Evolutionary conservation across 2,113 vertebrate genomes (phyloP), one percentile per base, ranked within the genome.

Genomic region (Pseudorectes ferrugineus): DNA sequence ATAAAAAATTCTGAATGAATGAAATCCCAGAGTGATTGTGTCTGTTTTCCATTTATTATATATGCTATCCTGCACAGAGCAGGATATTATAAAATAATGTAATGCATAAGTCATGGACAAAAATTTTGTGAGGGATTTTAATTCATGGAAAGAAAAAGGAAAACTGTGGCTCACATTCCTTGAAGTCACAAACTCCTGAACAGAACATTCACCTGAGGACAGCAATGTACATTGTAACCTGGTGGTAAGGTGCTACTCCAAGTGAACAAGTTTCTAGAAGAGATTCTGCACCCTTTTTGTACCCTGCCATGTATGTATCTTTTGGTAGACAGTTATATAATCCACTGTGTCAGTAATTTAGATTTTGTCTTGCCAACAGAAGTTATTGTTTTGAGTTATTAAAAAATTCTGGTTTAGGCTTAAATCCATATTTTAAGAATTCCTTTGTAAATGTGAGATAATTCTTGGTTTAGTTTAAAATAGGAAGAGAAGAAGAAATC

Each of bases 31-130:
- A 84, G 16, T n/a, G 33, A 65, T 65, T 1, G 1, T 83, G 83
- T 85, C 88, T 94, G 80, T 71, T 94, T 91, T 80, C 71, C 51
- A 52, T 88, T 94, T 85, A 46, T 61, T 92, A 22, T 46, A 33
- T 35, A 28, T 33, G 14, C 40, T 82, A 9, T 48, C 13, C 42
- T 75, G 58, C 49, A 77, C 28, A 78, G 33, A 70, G 24, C 59
- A 85, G 62, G 90, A 58, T 92, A 80, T 52, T 93, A 54, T 83
- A 89, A 75, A 92, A 84, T 70, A 87, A 75, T 63, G 45, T 83
- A 81, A 84, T 51, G 14, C 49, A 19, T 62, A 93, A 66, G 46
- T 48, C 58, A 35, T 31, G n/a, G 78, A 54, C 8, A 46, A 59
- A 72, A 89, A 52, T 66, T 75, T 57, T 51, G 35, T 36, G 28